Evolutionary conservation across 2,113 vertebrate genomes (phyloP).

Genomic region (Harpagus bidentatus): DNA sequence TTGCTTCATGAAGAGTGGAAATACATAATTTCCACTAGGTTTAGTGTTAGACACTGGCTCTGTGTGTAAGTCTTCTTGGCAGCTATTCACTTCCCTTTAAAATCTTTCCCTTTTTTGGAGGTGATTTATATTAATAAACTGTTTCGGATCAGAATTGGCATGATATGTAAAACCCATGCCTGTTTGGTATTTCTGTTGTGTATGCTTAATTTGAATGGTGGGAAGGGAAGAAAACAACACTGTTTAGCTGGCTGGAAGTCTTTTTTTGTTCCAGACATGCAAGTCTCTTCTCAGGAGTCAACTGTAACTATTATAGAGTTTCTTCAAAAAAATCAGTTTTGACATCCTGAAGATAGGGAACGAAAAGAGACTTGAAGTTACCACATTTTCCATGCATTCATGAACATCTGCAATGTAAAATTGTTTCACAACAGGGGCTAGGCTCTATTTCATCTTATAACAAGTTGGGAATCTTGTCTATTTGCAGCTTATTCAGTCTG

Average conservation of each 20-base stretch:
- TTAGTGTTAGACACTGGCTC: conserved; percentile 22
- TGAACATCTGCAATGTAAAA: conserved; percentile 53
- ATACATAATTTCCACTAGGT: conserved; percentile 7
- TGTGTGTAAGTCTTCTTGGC: conserved; percentile 19
- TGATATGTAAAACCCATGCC: conserved; percentile 19
- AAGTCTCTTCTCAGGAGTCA: conserved; percentile 36
- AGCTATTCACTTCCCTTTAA: neutral
- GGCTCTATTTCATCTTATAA: conserved; percentile 18
- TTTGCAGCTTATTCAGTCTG: neutral
- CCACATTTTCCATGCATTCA: conserved; percentile 38
- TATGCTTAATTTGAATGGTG: conserved; percentile 10
- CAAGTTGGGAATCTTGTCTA: neutral
- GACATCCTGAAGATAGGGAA: conserved; percentile 21
- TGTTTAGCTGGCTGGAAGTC: conserved; percentile 8
- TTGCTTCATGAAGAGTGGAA: conserved; percentile 7
- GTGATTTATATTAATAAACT: conserved; percentile 50
- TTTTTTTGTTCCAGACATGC: conserved; percentile 7
- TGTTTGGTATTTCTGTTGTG: conserved; percentile 46
- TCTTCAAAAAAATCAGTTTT: conserved; percentile 30
- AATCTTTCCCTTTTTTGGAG: conserved; percentile 54
- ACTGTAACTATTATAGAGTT: neutral
- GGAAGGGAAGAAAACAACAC: neutral
- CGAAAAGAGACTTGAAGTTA: neutral
- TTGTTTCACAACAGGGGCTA: conserved; percentile 1
- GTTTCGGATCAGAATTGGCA: conserved; percentile 10